Evolutionary conservation across 2,113 vertebrate species (phyloP), one percentile per base, ranked within the genome.

Genomic region (Acrocephalus arundinaceus): DNA sequence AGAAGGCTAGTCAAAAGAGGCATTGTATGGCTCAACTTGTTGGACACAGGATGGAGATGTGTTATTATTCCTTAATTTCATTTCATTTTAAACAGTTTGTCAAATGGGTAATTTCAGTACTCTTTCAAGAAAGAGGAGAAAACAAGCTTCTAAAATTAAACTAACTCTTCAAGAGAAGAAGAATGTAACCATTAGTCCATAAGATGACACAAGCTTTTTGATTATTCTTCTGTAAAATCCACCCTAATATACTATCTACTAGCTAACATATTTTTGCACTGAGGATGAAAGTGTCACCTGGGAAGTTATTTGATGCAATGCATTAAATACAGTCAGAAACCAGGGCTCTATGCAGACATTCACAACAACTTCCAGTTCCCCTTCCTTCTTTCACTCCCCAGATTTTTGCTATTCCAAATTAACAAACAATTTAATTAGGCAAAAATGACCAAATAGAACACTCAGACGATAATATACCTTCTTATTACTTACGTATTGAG

Each of bases 401-500:
- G 28, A 25, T 51, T 82, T 92, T 51, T 45, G 30, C 15, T 30
- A n/a, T 58, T 94, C 4, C n/a, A 68, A 65, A 23, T 28, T 51
- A 80, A n/a, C 4, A 77, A 66, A 39, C 19, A 62, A 66, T 19
- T 62, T 80, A 65, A 67, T 10, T 52, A 46, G 10, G 10, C 52
- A 86, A 65, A 80, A 95, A 87, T 7, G 6, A 91, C 16, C 35
- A 63, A 57, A 45, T 2, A 48, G 17, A 93, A 8, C 10, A 89
- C 15, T 59, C 1, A 0, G 23, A n/a, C 17, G 4, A 31, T 37
- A 46, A 61, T 28, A 43, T 19, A 84, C 6, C 17, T 75, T 91
- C 13, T 65, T 39, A 39, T 39, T 82, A 98, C 99, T 99, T 98
- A 99, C 99, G 92, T 98, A 99, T 49, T 96, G 97, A 74, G 97